Conservation (phyloP, 2,797 vertebrate species). For the Bradypus variegatus region DNA sequence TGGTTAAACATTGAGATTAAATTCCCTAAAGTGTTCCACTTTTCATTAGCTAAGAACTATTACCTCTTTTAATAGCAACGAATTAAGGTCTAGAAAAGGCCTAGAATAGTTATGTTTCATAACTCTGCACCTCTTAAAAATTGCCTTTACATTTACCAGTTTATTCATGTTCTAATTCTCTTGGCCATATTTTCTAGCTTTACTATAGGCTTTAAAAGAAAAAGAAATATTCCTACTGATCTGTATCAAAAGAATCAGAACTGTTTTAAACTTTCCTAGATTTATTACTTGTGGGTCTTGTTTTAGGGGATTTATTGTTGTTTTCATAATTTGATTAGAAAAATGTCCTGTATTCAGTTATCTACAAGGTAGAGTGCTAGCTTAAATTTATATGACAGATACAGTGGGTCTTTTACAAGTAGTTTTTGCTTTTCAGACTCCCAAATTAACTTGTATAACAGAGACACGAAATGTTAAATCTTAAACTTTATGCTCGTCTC, state of each 20-base stretch:
- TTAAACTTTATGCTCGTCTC: background rate
- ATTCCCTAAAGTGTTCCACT: background rate
- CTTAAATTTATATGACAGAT: background rate
- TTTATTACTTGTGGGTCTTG: conserved; percentile 1
- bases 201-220: background rate
- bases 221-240: background rate
- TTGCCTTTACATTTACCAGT: background rate
- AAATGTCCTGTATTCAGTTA: background rate
- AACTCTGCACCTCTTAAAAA: background rate
- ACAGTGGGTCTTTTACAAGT: background rate
- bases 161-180: background rate
- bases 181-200: background rate
- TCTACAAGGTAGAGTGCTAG: background rate
- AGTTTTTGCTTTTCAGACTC: background rate
- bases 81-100: conserved; percentile 29
- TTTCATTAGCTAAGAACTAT: conserved; percentile 44
- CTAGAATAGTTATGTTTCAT: background rate
- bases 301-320: background rate
- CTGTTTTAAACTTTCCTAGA: background rate
- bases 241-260: background rate
- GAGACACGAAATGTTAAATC: background rate
- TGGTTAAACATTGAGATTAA: background rate
- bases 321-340: conserved; percentile 7
- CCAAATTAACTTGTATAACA: background rate
- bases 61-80: conserved; percentile 38